A percentile compares a stretch with the other conserved stretches of the same genome.
phyloP scores from a whole-genome alignment of 92 coral and sea anemone genomes.

The Zoanthus sansibaricus region DNA sequence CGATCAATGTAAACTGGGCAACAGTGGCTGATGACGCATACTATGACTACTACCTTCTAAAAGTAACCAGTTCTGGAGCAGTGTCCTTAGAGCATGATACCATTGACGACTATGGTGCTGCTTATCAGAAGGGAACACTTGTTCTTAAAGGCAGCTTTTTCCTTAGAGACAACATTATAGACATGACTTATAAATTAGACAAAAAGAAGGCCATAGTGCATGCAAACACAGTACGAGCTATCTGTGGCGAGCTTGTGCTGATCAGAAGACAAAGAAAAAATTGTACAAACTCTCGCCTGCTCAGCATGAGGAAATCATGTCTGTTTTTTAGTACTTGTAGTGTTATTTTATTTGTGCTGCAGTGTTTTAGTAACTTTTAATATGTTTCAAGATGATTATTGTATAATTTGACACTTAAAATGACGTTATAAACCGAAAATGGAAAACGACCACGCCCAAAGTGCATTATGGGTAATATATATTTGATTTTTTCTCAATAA shows the following conservation, averaged over 20 bases:
- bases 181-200: slow-evolving; percentile 11
- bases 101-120: slow-evolving; percentile 33
- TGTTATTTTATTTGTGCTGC: slow-evolving; percentile 44
- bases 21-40: slow-evolving; percentile 27
- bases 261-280: not conserved
- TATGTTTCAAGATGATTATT: slow-evolving; percentile 17
- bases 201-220: not conserved
- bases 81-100: not conserved
- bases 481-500: slow-evolving; percentile 16
- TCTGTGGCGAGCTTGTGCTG: slow-evolving; percentile 17
- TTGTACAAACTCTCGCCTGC: slow-evolving; percentile 5
- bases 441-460: slow-evolving; percentile 19
- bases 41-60: slow-evolving; percentile 41
- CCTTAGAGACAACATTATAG: slow-evolving; percentile 21
- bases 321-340: slow-evolving; percentile 10
- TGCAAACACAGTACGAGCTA: slow-evolving; percentile 8
- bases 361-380: slow-evolving; percentile 24
- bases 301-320: slow-evolving; percentile 19
- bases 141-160: slow-evolving; percentile 9
- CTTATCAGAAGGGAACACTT: slow-evolving; percentile 16
- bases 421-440: slow-evolving; percentile 23
- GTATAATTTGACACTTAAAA: slow-evolving; percentile 21
- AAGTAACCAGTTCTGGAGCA: slow-evolving; percentile 38
- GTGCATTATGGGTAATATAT: slow-evolving; percentile 20
- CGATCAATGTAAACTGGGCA: slow-evolving; percentile 17